phyloP scores from a whole-genome alignment of 2,113 vertebrate species.

The Bubo scandiacus region DNA sequence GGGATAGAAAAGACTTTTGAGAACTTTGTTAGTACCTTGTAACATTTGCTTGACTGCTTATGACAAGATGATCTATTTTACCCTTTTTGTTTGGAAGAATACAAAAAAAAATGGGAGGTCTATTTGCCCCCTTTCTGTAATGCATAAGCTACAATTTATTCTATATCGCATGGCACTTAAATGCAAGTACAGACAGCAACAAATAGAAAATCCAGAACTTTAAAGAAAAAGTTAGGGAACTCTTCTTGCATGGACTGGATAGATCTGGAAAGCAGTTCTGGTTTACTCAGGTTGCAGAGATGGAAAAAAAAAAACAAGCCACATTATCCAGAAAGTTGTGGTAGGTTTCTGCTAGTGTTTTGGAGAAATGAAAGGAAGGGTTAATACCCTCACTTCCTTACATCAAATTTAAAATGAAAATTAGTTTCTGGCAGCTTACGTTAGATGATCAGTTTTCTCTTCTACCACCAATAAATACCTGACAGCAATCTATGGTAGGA shows the following conservation, averaged over 20 bases:
- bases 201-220: neutral
- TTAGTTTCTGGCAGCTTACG: neutral
- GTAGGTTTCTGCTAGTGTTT: neutral
- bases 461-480: neutral
- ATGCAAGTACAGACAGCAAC: neutral
- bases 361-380: neutral
- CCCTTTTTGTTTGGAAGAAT: neutral
- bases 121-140: neutral
- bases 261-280: too few relatives aligned
- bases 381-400: neutral
- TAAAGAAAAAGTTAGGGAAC: neutral
- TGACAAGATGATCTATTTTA: neutral
- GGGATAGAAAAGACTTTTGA: neutral
- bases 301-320: neutral
- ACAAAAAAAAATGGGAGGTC: neutral
- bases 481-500: neutral
- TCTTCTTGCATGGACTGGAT: too few relatives aligned
- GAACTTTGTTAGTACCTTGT: neutral
- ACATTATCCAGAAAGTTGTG: neutral
- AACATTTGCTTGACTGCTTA: neutral
- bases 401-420: neutral
- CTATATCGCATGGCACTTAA: neutral
- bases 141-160: neutral
- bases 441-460: neutral
- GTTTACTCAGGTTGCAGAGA: neutral